phyloP scores from a whole-genome alignment of 23 tunicate genomes.

The Ascidia mentula region DNA sequence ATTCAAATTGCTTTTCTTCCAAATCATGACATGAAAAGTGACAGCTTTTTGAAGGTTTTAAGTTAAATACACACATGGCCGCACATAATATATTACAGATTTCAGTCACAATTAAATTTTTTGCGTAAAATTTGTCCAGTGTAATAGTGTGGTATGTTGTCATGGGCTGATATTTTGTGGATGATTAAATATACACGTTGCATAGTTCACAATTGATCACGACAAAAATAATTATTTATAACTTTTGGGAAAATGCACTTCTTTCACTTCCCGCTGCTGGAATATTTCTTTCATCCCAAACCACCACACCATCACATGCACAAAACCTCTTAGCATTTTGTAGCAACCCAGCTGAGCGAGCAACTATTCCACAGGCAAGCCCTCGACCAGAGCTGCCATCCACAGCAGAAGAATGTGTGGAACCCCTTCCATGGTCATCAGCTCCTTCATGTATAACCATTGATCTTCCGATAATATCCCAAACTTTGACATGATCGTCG shows the following conservation, averaged over 20 bases:
- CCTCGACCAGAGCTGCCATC: slow-evolving; percentile 80
- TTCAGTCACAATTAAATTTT: too few relatives aligned
- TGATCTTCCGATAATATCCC: slow-evolving; percentile 87
- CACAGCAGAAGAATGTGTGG: slow-evolving; percentile 16
- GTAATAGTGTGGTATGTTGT: too few relatives aligned
- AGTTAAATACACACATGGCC: too few relatives aligned
- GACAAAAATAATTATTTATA: slow-evolving; percentile 14
- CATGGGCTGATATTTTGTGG: too few relatives aligned
- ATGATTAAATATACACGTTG: too few relatives aligned
- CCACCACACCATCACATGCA: slow-evolving; percentile 77
- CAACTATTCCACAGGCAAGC: slow-evolving; percentile 82
- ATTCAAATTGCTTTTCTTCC: too few relatives aligned
- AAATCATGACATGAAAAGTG: too few relatives aligned
- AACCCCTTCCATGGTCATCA: slow-evolving; percentile 54
- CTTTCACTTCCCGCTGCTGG: slow-evolving; percentile 75
- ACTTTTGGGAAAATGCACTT: slow-evolving; percentile 23
- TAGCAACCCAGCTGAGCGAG: slow-evolving; percentile 83
- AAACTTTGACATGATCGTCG: slow-evolving; percentile 54
- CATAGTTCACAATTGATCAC: background rate
- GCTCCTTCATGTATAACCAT: slow-evolving; percentile 69
- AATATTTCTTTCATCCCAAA: slow-evolving; percentile 92
- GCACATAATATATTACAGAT: too few relatives aligned
- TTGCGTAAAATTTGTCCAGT: too few relatives aligned
- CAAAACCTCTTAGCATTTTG: slow-evolving; percentile 78
- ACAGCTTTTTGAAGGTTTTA: too few relatives aligned